phyloP scores from a whole-genome alignment of 1,140 invertebrate species.

The Orchesella cincta region DNA sequence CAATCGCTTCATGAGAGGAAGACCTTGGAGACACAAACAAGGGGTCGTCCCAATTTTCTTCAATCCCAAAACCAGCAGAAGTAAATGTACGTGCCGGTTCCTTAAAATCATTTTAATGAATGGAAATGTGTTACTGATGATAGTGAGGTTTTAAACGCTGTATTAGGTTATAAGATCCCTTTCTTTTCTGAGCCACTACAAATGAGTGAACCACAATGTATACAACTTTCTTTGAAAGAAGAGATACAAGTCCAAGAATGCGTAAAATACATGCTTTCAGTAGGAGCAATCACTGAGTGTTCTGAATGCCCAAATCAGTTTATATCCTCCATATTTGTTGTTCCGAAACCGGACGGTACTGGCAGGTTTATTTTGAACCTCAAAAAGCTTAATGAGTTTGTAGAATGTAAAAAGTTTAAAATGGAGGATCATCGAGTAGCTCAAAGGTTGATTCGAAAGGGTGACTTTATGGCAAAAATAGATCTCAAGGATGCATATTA shows the following conservation, averaged over 20 bases:
- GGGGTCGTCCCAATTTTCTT: not conserved
- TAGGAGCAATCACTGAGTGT: not conserved
- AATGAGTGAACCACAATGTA: not conserved
- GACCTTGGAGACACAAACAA: not conserved
- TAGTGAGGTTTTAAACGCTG: not conserved
- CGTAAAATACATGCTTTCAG: not conserved
- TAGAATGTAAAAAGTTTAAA: not conserved
- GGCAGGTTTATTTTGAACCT: conserved; percentile 8
- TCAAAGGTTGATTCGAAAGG: not conserved
- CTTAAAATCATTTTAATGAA: conserved; percentile 2
- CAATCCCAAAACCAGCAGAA: not conserved
- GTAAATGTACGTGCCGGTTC: not conserved
- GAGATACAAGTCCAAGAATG: not conserved
- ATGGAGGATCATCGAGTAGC: not conserved
- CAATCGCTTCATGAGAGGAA: not conserved
- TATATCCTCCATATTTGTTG: conserved; percentile 35
- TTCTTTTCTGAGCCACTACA: conserved; percentile 2
- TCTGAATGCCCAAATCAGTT: not conserved
- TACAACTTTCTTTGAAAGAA: not conserved
- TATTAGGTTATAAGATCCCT: conserved; percentile 27
- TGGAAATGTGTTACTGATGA: conserved; percentile 29
- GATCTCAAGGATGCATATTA: conserved; percentile 40
- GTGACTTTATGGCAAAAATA: not conserved
- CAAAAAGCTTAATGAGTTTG: not conserved
- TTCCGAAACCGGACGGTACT: not conserved